Percentiles rank a stretch among this genome's conserved stretches.
phyloP scores from a whole-genome alignment of 2,888 invertebrate genomes.

The Steromphala cineraria region DNA sequence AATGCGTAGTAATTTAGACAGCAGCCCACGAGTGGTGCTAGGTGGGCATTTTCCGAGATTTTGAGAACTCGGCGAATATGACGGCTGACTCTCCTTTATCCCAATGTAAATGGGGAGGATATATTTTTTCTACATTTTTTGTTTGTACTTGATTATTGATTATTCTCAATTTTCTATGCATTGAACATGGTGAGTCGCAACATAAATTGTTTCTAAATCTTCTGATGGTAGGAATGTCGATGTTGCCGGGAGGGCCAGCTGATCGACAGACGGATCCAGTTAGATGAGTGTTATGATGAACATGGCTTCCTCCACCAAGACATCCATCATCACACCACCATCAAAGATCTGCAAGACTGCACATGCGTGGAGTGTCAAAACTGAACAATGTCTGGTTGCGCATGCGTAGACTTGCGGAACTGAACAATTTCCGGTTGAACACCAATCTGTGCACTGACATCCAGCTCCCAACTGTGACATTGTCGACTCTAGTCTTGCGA shows the following conservation, averaged over 20 bases:
- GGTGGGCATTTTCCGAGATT: no score
- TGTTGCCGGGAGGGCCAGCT: slow-evolving; percentile 44
- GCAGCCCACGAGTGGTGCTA: no score
- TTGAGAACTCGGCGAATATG: no score
- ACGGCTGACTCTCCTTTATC: no score
- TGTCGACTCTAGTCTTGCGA: neutral
- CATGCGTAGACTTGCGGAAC: slow-evolving; percentile 41
- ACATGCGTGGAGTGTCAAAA: slow-evolving; percentile 42
- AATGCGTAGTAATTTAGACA: no score
- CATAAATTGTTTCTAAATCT: neutral
- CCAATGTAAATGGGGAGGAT: no score
- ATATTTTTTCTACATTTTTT: no score
- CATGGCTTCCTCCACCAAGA: slow-evolving; percentile 33
- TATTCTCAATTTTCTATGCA: no score
- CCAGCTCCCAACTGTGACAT: neutral
- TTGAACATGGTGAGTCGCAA: no score
- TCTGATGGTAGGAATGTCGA: slow-evolving; percentile 40
- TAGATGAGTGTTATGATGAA: slow-evolving; percentile 39
- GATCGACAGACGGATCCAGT: slow-evolving; percentile 25
- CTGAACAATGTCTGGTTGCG: no score
- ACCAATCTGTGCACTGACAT: neutral
- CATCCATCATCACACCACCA: slow-evolving; percentile 25
- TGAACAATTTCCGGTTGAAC: neutral
- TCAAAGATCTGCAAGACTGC: slow-evolving; percentile 44
- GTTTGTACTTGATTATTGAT: no score